These are phyloP conservation scores for Osmoderma eremita DNA, from an alignment of 2,888 invertebrate genomes.

Conservation along the genomic window DNA sequence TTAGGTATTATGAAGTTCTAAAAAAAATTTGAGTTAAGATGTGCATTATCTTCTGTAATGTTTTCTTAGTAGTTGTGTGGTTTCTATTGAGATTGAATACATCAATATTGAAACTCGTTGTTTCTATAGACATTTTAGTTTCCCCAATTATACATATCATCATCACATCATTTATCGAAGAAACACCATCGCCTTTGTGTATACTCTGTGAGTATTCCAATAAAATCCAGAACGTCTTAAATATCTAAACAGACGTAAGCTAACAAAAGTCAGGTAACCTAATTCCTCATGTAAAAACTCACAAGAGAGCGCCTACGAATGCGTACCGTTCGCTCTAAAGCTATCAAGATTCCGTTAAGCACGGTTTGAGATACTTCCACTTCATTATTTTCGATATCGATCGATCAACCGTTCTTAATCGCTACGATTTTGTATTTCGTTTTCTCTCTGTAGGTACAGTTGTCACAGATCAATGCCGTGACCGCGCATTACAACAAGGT, in stretches of 20 bases:
- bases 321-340: neutral
- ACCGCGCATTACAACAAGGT: slow-evolving; percentile 56
- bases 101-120: neutral
- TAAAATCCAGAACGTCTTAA: slow-evolving; percentile 2
- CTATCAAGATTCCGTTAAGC: slow-evolving; percentile 44
- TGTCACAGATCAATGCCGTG: slow-evolving; percentile 54
- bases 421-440: slow-evolving; percentile 29
- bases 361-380: slow-evolving; percentile 43
- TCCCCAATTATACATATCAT: too few relatives aligned
- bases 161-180: too few relatives aligned
- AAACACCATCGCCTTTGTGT: too few relatives aligned
- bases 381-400: slow-evolving; percentile 44
- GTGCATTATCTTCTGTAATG: too few relatives aligned
- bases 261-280: slow-evolving; percentile 15
- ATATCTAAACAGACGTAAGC: slow-evolving; percentile 18
- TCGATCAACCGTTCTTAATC: slow-evolving; percentile 38
- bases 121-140: neutral
- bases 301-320: neutral
- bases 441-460: slow-evolving; percentile 24
- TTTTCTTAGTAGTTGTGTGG: too few relatives aligned
- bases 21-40: too few relatives aligned
- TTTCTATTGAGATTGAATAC: too few relatives aligned
- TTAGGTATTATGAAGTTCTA: too few relatives aligned
- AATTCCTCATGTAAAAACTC: slow-evolving; percentile 3
- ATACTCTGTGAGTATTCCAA: neutral